A percentile compares a stretch with the other conserved stretches of the same genome.
phyloP scores from a whole-genome alignment of 35 echinoderm and acorn worm genomes.

The Acanthaster planci region DNA sequence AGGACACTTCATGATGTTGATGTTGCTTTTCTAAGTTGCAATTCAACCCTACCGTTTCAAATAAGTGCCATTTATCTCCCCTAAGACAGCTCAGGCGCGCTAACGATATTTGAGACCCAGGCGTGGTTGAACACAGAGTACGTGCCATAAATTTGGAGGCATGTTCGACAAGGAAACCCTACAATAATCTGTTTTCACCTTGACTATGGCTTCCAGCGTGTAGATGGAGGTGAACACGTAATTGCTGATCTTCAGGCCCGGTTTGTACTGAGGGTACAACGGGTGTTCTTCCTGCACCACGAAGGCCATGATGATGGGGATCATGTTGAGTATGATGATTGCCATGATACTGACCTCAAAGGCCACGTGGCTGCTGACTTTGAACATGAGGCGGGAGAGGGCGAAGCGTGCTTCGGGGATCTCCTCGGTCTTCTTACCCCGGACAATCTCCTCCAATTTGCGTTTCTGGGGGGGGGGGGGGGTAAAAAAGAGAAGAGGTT shows the following conservation, averaged over 20 bases:
- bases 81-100: too few relatives aligned
- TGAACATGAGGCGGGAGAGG: constrained; percentile 44
- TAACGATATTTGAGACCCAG: too few relatives aligned
- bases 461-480: constrained; percentile 55
- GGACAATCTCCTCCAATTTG: constrained; percentile 78
- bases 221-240: constrained; percentile 77
- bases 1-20: too few relatives aligned
- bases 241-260: constrained; percentile 57
- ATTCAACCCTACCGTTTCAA: too few relatives aligned
- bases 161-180: too few relatives aligned
- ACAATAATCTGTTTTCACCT: too few relatives aligned
- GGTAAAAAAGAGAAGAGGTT: neutral
- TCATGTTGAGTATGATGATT: constrained; percentile 85
- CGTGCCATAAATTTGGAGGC: too few relatives aligned
- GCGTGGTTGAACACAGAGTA: too few relatives aligned
- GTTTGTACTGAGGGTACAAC: constrained; percentile 9
- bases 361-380: constrained; percentile 32
- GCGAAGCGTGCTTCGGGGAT: constrained; percentile 55
- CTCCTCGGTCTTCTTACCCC: constrained; percentile 41
- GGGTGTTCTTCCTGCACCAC: constrained; percentile 39
- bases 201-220: constrained; percentile 72
- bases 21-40: too few relatives aligned
- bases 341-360: constrained; percentile 66
- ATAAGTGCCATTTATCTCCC: too few relatives aligned
- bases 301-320: constrained; percentile 89